Evolutionary conservation across 2,888 invertebrate genomes (phyloP).

Genomic region (Heliconius aoede): DNA sequence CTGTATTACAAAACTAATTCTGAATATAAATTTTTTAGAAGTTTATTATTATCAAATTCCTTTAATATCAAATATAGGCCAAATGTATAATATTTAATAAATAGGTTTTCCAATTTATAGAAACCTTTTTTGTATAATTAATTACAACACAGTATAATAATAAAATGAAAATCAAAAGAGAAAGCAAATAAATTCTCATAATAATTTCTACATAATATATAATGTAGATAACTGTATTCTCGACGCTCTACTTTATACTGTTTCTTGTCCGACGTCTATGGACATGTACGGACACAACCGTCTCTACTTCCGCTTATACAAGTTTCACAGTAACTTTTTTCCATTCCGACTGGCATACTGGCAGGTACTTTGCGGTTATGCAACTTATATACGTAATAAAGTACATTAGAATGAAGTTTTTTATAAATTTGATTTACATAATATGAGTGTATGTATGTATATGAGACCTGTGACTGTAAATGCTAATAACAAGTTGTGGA

Average conservation of each 20-base stretch:
- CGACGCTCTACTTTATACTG: slow-evolving; percentile 22
- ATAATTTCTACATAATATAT: slow-evolving; percentile 1
- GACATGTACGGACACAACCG: slow-evolving; percentile 22
- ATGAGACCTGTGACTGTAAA: no score
- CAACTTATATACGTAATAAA: background rate
- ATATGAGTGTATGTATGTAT: no score
- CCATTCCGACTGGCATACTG: slow-evolving; percentile 32
- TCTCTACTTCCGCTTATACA: slow-evolving; percentile 33
- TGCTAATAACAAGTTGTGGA: no score
- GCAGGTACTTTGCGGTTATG: slow-evolving; percentile 25
- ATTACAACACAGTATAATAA: no score
- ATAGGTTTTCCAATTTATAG: no score
- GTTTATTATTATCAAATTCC: background rate
- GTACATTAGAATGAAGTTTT: no score
- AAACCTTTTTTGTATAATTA: no score
- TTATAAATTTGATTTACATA: no score
- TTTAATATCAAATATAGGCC: background rate
- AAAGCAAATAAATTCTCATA: background rate
- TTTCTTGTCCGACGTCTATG: slow-evolving; percentile 16
- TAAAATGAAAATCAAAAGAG: no score
- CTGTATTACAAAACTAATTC: background rate
- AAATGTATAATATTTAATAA: no score
- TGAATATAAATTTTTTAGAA: background rate
- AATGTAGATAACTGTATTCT: slow-evolving; percentile 7
- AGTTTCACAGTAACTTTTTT: slow-evolving; percentile 39